phyloP scores from a whole-genome alignment of 2,113 vertebrate species.

The Orientallactaga bullata region DNA sequence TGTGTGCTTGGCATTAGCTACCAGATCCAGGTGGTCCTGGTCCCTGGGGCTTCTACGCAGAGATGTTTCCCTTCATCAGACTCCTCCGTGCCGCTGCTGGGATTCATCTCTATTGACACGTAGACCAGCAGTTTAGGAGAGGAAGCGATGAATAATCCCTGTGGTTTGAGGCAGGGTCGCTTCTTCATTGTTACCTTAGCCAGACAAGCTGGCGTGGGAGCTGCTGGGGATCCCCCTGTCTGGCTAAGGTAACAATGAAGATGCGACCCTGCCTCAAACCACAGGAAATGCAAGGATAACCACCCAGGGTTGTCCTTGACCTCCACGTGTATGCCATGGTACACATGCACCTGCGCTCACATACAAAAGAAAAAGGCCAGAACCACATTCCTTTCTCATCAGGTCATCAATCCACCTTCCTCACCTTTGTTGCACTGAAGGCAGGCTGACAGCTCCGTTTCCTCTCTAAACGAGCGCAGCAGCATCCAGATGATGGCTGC shows the following conservation, averaged over 20 bases:
- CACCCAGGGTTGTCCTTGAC: too few species aligned
- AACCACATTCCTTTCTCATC: neutral
- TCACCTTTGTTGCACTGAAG: neutral
- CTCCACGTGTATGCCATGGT: too few species aligned
- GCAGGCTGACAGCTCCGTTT: neutral
- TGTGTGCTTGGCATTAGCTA: neutral
- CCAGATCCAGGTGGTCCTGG: neutral
- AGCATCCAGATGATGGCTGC: too few species aligned
- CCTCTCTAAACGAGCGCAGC: neutral
- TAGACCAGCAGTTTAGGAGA: neutral
- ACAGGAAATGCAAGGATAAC: too few species aligned
- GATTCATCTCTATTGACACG: neutral
- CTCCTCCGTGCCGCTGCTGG: accelerated
- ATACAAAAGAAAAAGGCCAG: neutral
- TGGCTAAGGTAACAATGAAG: too few species aligned
- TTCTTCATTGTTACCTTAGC: too few species aligned
- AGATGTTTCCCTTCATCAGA: neutral
- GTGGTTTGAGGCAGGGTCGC: too few species aligned
- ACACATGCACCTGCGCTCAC: too few species aligned
- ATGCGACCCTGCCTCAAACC: too few species aligned
- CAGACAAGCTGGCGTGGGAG: too few species aligned
- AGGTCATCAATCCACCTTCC: neutral
- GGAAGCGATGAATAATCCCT: neutral
- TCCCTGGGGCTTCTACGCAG: neutral
- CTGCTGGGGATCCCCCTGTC: too few species aligned